Evolutionary conservation across 2,113 vertebrate species (phyloP).

Genomic region (Cryptomyrus ogoouensis): DNA sequence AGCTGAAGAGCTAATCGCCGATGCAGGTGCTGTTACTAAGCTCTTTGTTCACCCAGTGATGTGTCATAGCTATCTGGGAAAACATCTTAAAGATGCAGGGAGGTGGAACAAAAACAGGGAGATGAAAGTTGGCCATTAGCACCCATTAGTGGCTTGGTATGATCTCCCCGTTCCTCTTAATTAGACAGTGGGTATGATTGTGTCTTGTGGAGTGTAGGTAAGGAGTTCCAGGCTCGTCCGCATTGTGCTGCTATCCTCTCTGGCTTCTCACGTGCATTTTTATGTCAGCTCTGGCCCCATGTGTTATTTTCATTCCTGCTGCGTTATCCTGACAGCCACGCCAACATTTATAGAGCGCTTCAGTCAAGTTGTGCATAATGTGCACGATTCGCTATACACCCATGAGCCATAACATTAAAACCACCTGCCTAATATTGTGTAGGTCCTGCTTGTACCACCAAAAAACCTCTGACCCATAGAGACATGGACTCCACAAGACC

Average conservation of each 20-base stretch:
- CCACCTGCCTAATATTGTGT: neutral
- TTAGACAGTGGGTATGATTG: neutral
- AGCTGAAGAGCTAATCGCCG: neutral
- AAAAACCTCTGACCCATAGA: neutral
- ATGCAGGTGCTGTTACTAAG: neutral
- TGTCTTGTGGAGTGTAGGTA: neutral
- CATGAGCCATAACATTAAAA: neutral
- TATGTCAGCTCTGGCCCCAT: neutral
- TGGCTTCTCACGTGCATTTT: neutral
- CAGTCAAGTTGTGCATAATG: neutral
- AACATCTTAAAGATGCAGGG: neutral
- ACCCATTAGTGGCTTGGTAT: constrained; percentile 5
- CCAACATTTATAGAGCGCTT: neutral
- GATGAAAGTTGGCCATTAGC: constrained; percentile 14
- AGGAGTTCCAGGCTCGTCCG: neutral
- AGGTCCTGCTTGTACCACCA: neutral
- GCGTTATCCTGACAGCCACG: neutral
- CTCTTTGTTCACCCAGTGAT: constrained; percentile 3
- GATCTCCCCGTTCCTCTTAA: constrained; percentile 8
- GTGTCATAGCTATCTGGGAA: neutral
- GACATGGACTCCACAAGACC: neutral
- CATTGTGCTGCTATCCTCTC: neutral
- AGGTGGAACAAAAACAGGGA: neutral
- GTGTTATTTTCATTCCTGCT: neutral
- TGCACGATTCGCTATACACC: neutral